Base-by-base conservation (phyloP, 1,140 invertebrate genomes). In the Drosophila guanche region DNA sequence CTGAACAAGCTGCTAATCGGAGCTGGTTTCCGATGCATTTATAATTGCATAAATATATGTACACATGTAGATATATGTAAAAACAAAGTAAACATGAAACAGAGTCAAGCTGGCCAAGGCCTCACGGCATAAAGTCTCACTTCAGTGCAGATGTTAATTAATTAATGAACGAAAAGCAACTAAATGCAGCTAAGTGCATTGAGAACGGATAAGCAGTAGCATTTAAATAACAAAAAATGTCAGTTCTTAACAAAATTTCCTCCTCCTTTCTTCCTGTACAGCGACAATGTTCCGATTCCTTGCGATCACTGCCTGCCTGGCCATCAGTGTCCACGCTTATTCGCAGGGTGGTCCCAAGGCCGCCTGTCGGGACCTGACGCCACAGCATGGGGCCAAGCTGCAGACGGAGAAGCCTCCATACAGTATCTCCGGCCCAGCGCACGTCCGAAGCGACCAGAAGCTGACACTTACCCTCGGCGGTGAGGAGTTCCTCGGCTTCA, bases 231-330 rank as follows among this genome's bases (percentile, higher is more conserved):
- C 43, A 4, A 40, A 47, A 33, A 12, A 29, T 53, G 16, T 4
- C 22, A 23, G 45, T 23, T n/a, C 10, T 45, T 43, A 5, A 45
- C 5, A 20, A 45, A 16, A 45, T 45, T 16, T 22, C 5, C 22
- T 40, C 0, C 4, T n/a, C 5, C 43, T 43, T 33, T 53, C 4
- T 33, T 10, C 10, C 6, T 7, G 61, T 27, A 2, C 3, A 66
- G 71, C 29, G n/a, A 62, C 14, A 7, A 90, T 90, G 89, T 88
- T 85, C 51, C 89, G 89, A 42, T 51, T 88, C 41, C 33, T 90
- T 14, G 22, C 89, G 12, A 46, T 90, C 46, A 60, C 66, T 5
- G 77, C 56, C 46, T 90, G 77, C 25, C 50, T 90, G 60, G 74
- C 75, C 55, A 66, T 76, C 29, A 69, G 85, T 22, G 81, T 57